Percentiles rank a stretch among this genome's conserved stretches.
Evolutionary conservation across 2,797 vertebrate genomes (phyloP).

Genomic region (Sphenodon punctatus): DNA sequence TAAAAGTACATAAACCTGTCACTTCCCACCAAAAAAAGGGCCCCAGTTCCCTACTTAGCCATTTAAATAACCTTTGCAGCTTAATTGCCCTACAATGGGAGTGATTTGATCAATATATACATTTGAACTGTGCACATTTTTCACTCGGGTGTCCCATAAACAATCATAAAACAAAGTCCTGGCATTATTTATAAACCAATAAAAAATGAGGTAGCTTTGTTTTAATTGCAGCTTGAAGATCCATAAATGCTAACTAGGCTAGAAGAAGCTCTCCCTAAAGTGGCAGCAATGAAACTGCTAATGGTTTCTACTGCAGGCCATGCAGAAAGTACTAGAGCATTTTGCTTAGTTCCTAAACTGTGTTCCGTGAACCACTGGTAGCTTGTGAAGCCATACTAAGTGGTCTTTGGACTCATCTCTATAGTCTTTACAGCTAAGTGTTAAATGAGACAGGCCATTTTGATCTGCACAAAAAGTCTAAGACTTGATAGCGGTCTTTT

Average conservation of each 20-base stretch:
- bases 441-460: too few species aligned
- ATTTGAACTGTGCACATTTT: constrained; percentile 63
- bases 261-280: constrained; percentile 57
- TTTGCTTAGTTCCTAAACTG: too few species aligned
- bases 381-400: too few species aligned
- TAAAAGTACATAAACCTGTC: constrained; percentile 35
- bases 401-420: too few species aligned
- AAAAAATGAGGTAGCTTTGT: constrained; percentile 44
- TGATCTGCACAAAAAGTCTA: too few species aligned
- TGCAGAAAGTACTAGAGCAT: background rate
- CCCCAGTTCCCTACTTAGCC: constrained; percentile 52
- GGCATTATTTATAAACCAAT: constrained; percentile 71
- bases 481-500: too few species aligned
- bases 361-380: too few species aligned
- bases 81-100: constrained; percentile 65
- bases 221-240: constrained; percentile 71
- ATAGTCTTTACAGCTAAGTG: too few species aligned
- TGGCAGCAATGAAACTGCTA: constrained; percentile 52
- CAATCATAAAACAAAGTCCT: constrained; percentile 60
- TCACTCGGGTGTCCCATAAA: constrained; percentile 62
- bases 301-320: constrained; percentile 8
- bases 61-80: constrained; percentile 61
- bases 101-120: constrained; percentile 70
- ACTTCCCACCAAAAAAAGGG: constrained; percentile 29
- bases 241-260: constrained; percentile 69